Conservation (phyloP, 2,888 invertebrate genomes). For the Drosophila mimica region DNA sequence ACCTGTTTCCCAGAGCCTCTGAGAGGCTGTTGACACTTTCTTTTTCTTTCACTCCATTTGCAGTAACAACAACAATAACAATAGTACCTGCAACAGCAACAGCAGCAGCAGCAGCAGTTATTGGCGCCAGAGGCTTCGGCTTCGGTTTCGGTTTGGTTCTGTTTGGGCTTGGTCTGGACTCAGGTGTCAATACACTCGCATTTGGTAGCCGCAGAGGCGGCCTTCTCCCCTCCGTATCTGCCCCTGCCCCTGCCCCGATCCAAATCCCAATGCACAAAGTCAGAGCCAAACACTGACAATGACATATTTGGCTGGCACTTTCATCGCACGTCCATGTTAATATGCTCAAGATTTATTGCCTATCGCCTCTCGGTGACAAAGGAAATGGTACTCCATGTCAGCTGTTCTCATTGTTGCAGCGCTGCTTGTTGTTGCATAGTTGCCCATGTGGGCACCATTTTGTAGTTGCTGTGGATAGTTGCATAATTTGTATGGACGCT, state of each 20-base stretch:
- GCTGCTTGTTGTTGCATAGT: conserved; percentile 12
- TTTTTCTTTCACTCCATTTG: conserved; percentile 64
- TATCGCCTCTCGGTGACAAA: conserved; percentile 59
- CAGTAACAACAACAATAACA: conserved; percentile 30
- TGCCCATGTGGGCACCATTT: conserved; percentile 69
- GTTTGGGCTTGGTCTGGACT: conserved; percentile 55
- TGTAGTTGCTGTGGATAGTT: conserved; percentile 62
- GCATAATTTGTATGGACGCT: conserved; percentile 75
- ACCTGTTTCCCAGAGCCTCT: conserved; percentile 41
- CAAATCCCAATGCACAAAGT: conserved; percentile 35
- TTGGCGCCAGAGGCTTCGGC: conserved; percentile 51
- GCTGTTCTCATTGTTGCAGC: conserved; percentile 36
- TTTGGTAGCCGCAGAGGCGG: conserved; percentile 73
- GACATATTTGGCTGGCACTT: conserved; percentile 79
- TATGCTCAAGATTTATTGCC: conserved; percentile 76
- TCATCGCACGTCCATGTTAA: conserved; percentile 80
- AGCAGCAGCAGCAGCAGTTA: conserved; percentile 19
- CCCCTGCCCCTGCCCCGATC: conserved; percentile 8
- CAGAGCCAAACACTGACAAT: conserved; percentile 67
- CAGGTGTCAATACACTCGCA: conserved; percentile 77
- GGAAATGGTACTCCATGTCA: conserved; percentile 76
- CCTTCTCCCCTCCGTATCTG: conserved; percentile 24
- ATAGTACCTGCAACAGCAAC: neutral
- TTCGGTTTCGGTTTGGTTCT: conserved; percentile 46
- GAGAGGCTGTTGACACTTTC: conserved; percentile 59